phyloP scores from a whole-genome alignment of 35 echinoderm and acorn worm species.

The Apostichopus californicus region DNA sequence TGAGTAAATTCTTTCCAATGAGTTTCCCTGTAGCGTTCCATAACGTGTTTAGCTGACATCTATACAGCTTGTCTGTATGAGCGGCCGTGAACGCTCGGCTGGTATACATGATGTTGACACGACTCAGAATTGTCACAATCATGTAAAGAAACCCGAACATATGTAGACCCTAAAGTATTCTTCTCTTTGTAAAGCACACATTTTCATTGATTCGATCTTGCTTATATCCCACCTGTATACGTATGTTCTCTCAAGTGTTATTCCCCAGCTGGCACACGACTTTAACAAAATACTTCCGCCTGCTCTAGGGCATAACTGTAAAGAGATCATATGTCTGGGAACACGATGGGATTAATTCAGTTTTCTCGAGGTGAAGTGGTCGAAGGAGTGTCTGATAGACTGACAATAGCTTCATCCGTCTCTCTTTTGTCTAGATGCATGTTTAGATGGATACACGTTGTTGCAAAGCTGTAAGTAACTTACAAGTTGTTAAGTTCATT shows the following conservation, averaged over 20 bases:
- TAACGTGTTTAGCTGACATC: too few species aligned
- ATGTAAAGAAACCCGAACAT: neutral
- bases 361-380: conserved; percentile 1
- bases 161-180: neutral
- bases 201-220: neutral
- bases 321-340: neutral
- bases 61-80: too few species aligned
- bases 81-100: too few species aligned
- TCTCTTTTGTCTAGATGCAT: too few species aligned
- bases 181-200: neutral
- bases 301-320: neutral
- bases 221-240: neutral
- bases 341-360: neutral
- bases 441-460: too few species aligned
- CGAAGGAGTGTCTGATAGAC: neutral
- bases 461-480: too few species aligned
- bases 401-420: neutral
- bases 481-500: too few species aligned
- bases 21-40: too few species aligned
- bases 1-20: too few species aligned
- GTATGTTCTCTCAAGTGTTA: neutral
- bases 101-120: too few species aligned
- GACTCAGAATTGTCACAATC: too few species aligned
- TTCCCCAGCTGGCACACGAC: neutral
- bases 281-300: conserved; percentile 15